phyloP scores from a whole-genome alignment of 2,113 vertebrate genomes.

The Stictonetta naevosa region DNA sequence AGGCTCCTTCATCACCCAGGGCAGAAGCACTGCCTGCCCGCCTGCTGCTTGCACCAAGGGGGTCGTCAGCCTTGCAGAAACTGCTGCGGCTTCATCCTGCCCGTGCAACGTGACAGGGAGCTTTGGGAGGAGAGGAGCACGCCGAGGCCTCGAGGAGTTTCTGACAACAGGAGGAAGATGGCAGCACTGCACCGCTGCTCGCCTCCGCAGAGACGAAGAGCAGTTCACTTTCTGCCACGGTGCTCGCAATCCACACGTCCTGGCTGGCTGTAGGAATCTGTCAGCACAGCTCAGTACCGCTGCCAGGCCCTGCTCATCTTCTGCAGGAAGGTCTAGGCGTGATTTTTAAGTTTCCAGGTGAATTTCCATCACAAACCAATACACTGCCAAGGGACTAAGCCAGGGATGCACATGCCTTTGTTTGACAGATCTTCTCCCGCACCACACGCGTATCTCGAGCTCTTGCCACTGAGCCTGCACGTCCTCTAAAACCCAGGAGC shows the following conservation, averaged over 20 bases:
- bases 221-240: background rate
- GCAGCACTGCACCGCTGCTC: background rate
- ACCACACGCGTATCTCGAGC: rapidly evolving
- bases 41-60: background rate
- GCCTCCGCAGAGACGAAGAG: background rate
- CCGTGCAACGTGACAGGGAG: background rate
- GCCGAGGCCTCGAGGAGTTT: background rate
- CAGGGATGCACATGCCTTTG: background rate
- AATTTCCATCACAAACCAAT: background rate
- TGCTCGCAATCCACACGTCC: background rate
- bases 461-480: rapidly evolving
- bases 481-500: background rate
- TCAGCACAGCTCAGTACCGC: rapidly evolving
- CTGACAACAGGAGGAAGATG: background rate
- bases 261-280: rapidly evolving
- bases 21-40: rapidly evolving
- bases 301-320: background rate
- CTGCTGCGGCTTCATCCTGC: conserved; percentile 35
- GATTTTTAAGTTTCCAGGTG: background rate
- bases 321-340: background rate
- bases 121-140: background rate
- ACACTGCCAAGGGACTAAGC: background rate
- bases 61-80: background rate
- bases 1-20: background rate
- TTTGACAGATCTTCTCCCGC: background rate